Evolutionary conservation across 2,888 invertebrate species (phyloP).

Genomic region (Protodeltote pygarga): DNA sequence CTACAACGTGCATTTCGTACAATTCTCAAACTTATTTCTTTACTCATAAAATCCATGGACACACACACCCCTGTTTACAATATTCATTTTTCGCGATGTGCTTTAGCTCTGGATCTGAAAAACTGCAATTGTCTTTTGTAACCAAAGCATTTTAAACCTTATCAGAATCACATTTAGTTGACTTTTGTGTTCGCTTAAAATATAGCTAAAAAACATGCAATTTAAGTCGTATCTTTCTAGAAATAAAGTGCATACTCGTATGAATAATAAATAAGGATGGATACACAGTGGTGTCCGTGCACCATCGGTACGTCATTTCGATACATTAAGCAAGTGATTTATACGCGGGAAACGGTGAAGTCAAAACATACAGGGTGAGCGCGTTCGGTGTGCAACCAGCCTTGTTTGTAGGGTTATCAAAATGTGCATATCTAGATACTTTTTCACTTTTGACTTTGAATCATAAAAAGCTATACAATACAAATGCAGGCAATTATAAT

Average conservation of each 20-base stretch:
- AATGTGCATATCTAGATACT: conserved; percentile 21
- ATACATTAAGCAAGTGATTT: conserved; percentile 86
- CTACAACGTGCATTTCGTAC: background rate
- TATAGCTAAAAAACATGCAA: conserved; percentile 4
- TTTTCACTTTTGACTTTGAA: conserved; percentile 16
- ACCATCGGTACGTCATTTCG: conserved; percentile 77
- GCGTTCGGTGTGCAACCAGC: conserved; percentile 53
- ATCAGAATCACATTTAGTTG: conserved; percentile 2
- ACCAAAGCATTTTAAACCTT: conserved; percentile 34
- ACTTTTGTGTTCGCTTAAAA: too few relatives aligned
- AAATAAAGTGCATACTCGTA: conserved; percentile 46
- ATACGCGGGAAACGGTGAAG: conserved; percentile 78
- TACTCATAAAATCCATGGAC: conserved; percentile 1
- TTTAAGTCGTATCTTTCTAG: background rate
- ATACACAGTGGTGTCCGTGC: conserved; percentile 58
- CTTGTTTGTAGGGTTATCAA: conserved; percentile 60
- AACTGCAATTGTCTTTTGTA: conserved; percentile 56
- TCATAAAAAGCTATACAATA: conserved; percentile 2
- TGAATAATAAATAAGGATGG: conserved; percentile 56
- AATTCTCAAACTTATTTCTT: conserved; percentile 52
- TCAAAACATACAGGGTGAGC: conserved; percentile 78
- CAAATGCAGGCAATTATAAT: conserved; percentile 8
- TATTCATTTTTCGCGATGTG: conserved; percentile 32
- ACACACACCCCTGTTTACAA: too few relatives aligned
- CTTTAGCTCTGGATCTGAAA: conserved; percentile 57